These are phyloP conservation scores for Hypolimnas misippus DNA, from an alignment of 2,888 invertebrate genomes.

Conservation along the genomic window DNA sequence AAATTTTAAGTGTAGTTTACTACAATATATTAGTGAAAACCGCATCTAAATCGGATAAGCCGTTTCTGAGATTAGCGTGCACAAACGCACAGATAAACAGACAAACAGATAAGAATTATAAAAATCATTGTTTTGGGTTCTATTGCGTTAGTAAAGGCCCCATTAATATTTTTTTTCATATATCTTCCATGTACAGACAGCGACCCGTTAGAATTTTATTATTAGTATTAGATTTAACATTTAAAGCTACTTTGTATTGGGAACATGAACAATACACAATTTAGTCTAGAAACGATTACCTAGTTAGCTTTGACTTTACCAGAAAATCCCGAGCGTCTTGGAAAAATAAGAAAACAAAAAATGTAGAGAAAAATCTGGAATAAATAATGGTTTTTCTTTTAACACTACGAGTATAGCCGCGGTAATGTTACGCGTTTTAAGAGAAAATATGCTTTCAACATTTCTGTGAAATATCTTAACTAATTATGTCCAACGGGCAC, in stretches of 20 bases:
- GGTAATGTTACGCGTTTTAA: constrained; percentile 5
- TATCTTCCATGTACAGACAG: no score
- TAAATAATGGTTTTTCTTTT: neutral
- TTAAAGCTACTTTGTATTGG: constrained; percentile 1
- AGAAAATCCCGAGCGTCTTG: neutral
- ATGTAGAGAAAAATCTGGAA: constrained; percentile 10
- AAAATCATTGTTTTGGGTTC: no score
- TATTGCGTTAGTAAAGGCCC: no score
- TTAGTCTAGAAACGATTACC: neutral
- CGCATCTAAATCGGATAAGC: no score
- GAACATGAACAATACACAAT: neutral
- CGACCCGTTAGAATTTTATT: no score
- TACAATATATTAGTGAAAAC: no score
- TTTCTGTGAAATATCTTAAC: constrained; percentile 47
- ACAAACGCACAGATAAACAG: no score
- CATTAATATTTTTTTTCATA: no score
- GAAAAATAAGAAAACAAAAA: constrained; percentile 8
- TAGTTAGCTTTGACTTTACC: neutral
- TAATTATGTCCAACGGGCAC: constrained; percentile 50
- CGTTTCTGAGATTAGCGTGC: no score
- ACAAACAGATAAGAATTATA: no score
- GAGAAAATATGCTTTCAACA: constrained; percentile 45
- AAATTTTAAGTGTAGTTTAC: no score
- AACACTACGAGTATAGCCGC: neutral
- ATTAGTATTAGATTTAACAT: no score